Evolutionary conservation across 2,113 vertebrate genomes (phyloP).

Genomic region (Thymallus thymallus): DNA sequence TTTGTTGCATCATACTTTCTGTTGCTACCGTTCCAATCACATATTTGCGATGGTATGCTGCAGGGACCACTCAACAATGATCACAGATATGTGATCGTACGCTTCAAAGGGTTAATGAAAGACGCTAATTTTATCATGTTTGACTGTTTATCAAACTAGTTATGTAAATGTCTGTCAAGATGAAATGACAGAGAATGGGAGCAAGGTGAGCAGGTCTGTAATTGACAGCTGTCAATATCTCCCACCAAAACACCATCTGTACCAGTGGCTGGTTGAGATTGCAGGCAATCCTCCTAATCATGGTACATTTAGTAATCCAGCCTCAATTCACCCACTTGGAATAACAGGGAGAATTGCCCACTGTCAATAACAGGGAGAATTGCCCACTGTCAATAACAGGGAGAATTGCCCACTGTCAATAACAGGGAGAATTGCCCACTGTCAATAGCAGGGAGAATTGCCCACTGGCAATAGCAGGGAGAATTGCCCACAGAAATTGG

Average conservation of each 20-base stretch:
- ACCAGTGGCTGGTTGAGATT: slow-evolving; percentile 32
- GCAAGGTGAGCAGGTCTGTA: slow-evolving; percentile 7
- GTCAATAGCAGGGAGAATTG: slow-evolving; percentile 43
- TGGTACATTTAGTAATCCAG: slow-evolving; percentile 46
- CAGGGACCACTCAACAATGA: no score
- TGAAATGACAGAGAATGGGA: slow-evolving; percentile 9
- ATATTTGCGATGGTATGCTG: no score
- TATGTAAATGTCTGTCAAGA: neutral
- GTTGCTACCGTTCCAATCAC: no score
- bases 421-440: slow-evolving; percentile 42
- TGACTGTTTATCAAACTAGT: slow-evolving; percentile 14
- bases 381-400: no score
- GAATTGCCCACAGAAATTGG: slow-evolving; percentile 48
- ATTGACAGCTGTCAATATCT: slow-evolving; percentile 42
- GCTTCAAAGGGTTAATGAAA: neutral
- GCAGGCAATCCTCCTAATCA: slow-evolving; percentile 48
- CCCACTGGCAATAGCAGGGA: slow-evolving; percentile 45
- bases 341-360: no score
- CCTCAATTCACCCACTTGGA: no score
- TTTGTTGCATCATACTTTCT: no score
- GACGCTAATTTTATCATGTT: neutral
- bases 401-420: slow-evolving; percentile 46
- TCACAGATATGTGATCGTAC: neutral
- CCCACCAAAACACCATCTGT: neutral
- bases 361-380: slow-evolving; percentile 41